Evolutionary conservation across 2,888 invertebrate genomes (phyloP).

Genomic region (Mesorhabditis belari): DNA sequence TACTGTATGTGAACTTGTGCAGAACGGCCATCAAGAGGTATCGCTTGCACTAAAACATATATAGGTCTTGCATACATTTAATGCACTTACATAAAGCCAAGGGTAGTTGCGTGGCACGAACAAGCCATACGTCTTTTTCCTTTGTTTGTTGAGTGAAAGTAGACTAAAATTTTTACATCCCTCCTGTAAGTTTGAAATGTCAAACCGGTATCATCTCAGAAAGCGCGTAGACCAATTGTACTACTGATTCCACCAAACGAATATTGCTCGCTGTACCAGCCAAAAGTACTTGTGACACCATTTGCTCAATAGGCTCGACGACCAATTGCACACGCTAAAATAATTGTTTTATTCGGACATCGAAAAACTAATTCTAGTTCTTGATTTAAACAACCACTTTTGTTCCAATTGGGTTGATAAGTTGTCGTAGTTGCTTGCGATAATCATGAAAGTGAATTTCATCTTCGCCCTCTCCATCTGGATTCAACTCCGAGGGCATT

Average conservation of each 20-base stretch:
- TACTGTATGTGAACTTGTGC: slow-evolving; percentile 19
- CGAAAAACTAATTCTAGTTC: not conserved
- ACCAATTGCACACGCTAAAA: slow-evolving; percentile 22
- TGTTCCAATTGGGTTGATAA: slow-evolving; percentile 24
- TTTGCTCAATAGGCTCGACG: slow-evolving; percentile 21
- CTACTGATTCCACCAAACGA: slow-evolving; percentile 19
- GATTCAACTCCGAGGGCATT: slow-evolving; percentile 24
- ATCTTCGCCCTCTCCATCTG: slow-evolving; percentile 37
- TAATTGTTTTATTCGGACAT: not conserved
- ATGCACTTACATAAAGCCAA: slow-evolving; percentile 6
- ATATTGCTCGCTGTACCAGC: slow-evolving; percentile 8
- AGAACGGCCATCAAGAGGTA: slow-evolving; percentile 22
- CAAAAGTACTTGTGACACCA: slow-evolving; percentile 13
- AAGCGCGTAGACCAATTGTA: slow-evolving; percentile 26
- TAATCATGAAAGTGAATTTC: slow-evolving; percentile 33
- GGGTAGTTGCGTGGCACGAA: slow-evolving; percentile 22
- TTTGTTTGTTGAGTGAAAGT: slow-evolving; percentile 19
- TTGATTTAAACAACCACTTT: slow-evolving; percentile 12
- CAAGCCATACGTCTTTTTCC: slow-evolving; percentile 19
- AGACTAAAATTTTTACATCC: slow-evolving; percentile 11
- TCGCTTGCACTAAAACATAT: slow-evolving; percentile 7
- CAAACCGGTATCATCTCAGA: slow-evolving; percentile 32
- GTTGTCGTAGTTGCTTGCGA: slow-evolving; percentile 22
- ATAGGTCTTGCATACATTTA: not conserved
- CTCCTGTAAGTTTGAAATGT: not conserved